Evolutionary conservation across 2,113 vertebrate genomes (phyloP), one percentile per base, ranked within the genome.

Genomic region (Merops nubicus): DNA sequence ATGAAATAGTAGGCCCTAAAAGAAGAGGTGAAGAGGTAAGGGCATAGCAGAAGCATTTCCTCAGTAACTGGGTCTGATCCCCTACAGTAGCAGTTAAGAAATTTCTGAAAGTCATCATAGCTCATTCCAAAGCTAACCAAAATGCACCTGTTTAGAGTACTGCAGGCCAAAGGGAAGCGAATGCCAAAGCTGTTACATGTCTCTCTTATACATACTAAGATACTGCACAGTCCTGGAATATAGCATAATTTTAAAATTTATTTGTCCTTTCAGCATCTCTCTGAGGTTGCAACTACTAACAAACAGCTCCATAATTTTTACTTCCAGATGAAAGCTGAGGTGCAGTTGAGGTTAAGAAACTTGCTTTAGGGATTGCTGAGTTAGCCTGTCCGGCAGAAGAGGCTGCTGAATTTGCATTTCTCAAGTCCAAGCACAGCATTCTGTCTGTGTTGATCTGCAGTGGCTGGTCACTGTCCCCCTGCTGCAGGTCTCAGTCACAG

Each of bases 401-500:
- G 36, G 40, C 31, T 56, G 25, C 19, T 62, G 62, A 82, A 48
- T 82, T 76, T 80, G 40, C 3, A 3, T 57, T 84, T 92, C 25
- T 69, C 12, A 19, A 19, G 42, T 25, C 36, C 28, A 62, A 11
- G 73, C 40, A 6, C 2, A 69, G 36, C 18, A 15, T 83, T 85
- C 29, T 84, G 23, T 23, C 26, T 33, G 9, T 12, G 21, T 57
- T 53, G n/a, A 60, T 33, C 31, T 70, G 64, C 25, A 48, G 6
- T 40, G 31, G 4, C 38, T 0, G 0, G 34, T 83, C 75, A 4
- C 29, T 60, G 62, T 21, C 7, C 31, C 74, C 22, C 47, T 67
- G 22, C 8, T 5, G 1, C 26, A 31, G 29, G 12, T 76, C 34
- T 57, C 42, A 15, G 6, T 28, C 22, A 29, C 40, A 51, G 20